Conservation (phyloP, 2,888 invertebrate species). For the Leistus spinibarbis region DNA sequence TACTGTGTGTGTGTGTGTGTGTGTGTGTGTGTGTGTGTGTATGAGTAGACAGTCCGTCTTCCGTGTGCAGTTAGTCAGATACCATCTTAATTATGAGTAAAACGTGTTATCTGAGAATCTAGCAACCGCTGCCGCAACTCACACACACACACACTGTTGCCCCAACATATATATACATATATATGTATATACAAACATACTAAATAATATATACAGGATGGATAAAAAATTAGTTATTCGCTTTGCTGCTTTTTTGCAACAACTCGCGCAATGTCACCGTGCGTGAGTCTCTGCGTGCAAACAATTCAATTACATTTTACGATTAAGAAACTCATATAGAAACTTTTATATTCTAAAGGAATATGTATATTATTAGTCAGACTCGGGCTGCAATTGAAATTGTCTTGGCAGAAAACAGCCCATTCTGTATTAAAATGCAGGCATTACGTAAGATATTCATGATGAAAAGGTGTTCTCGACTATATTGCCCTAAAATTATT, state of each 20-base stretch:
- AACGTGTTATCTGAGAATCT: conserved; percentile 55
- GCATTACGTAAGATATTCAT: too few species aligned
- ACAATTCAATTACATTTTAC: not conserved
- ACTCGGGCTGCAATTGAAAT: too few species aligned
- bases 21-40: conserved; percentile 10
- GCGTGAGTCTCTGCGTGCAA: not conserved
- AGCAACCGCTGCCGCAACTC: conserved; percentile 35
- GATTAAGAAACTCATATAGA: not conserved
- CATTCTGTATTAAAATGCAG: too few species aligned
- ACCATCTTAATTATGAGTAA: conserved; percentile 59
- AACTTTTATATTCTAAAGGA: not conserved
- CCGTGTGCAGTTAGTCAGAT: conserved; percentile 47
- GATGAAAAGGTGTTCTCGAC: too few species aligned
- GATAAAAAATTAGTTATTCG: not conserved
- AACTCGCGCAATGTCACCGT: not conserved
- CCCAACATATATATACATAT: conserved; percentile 4
- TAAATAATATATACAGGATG: not conserved
- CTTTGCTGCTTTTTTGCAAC: not conserved
- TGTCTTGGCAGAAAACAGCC: too few species aligned
- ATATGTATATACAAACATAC: not conserved
- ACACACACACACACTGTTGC: conserved; percentile 6
- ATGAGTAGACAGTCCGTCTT: conserved; percentile 37
- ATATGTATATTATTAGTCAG: too few species aligned
- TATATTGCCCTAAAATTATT: too few species aligned
- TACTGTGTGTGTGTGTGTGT: conserved; percentile 3